Evolutionary conservation across 2,797 vertebrate genomes (phyloP).

Genomic region (Alectoris magna): DNA sequence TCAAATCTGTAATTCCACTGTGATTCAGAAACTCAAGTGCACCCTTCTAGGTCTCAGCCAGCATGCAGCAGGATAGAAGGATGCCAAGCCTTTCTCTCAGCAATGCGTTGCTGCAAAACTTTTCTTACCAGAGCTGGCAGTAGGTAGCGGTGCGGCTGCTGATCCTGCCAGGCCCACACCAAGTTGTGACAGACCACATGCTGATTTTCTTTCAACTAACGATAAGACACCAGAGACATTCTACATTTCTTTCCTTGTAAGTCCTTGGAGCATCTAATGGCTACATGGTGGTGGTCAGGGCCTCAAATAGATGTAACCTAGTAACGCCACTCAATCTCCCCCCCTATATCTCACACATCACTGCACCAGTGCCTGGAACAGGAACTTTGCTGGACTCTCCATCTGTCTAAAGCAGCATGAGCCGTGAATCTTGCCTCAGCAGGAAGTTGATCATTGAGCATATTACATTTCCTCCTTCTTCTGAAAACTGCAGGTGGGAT

Average conservation of each 20-base stretch:
- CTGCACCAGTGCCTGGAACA: neutral
- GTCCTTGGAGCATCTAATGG: neutral
- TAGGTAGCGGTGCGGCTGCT: neutral
- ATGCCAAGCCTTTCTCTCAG: fast-evolving
- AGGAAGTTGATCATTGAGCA: neutral
- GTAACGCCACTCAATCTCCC: neutral
- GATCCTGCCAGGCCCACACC: neutral
- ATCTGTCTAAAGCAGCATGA: slow-evolving; percentile 5
- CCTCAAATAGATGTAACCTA: neutral
- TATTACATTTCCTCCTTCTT: neutral
- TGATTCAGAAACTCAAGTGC: neutral
- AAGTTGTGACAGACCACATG: neutral
- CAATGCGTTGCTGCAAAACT: fast-evolving
- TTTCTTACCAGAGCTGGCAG: fast-evolving
- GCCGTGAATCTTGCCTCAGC: neutral
- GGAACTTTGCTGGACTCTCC: neutral
- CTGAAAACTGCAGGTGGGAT: slow-evolving; percentile 6
- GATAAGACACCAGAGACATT: neutral
- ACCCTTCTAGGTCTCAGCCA: neutral
- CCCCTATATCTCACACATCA: fast-evolving
- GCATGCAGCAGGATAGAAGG: fast-evolving
- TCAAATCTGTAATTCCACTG: neutral
- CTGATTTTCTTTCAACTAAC: neutral
- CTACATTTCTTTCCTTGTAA: neutral
- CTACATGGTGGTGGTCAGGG: neutral